phyloP scores from a whole-genome alignment of 2,888 invertebrate genomes.

The Mythimna impura region DNA sequence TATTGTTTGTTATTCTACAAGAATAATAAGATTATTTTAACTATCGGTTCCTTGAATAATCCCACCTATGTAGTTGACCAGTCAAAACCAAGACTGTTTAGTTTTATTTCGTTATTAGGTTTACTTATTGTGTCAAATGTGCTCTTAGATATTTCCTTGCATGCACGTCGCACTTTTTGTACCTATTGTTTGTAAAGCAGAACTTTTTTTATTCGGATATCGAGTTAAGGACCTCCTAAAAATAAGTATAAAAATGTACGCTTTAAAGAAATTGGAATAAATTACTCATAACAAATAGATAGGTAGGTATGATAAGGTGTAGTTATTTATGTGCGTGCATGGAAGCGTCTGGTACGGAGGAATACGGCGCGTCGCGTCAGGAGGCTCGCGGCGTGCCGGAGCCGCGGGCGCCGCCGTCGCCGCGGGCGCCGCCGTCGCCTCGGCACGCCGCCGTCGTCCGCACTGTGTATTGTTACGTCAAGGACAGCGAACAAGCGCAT shows the following conservation, averaged over 20 bases:
- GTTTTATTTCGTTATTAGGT: conserved; percentile 86
- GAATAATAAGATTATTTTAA: conserved; percentile 56
- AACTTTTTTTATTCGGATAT: conserved; percentile 79
- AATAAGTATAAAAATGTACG: conserved; percentile 90
- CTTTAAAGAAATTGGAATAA: conserved; percentile 90
- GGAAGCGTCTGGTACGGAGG: conserved; percentile 69
- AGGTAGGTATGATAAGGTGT: conserved; percentile 88
- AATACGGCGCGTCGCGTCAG: conserved; percentile 50
- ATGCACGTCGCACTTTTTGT: conserved; percentile 82
- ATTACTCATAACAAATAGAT: conserved; percentile 87
- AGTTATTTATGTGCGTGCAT: conserved; percentile 83
- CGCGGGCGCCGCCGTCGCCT: conserved; percentile 7
- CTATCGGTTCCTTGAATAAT: conserved; percentile 81
- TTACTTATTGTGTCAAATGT: conserved; percentile 81
- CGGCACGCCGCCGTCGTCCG: conserved; percentile 34
- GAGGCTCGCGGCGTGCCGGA: conserved; percentile 36
- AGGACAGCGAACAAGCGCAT: conserved; percentile 72
- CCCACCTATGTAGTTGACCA: conserved; percentile 88
- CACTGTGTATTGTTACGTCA: conserved; percentile 54
- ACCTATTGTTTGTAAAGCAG: conserved; percentile 76
- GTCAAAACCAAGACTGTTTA: conserved; percentile 89
- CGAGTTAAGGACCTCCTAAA: conserved; percentile 86
- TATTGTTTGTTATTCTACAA: conserved; percentile 53
- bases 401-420: conserved; percentile 1
- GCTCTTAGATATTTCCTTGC: conserved; percentile 80